These are phyloP conservation scores for Sebastes cheni DNA, from an alignment of 2,797 vertebrate species.

Conservation along the genomic window DNA sequence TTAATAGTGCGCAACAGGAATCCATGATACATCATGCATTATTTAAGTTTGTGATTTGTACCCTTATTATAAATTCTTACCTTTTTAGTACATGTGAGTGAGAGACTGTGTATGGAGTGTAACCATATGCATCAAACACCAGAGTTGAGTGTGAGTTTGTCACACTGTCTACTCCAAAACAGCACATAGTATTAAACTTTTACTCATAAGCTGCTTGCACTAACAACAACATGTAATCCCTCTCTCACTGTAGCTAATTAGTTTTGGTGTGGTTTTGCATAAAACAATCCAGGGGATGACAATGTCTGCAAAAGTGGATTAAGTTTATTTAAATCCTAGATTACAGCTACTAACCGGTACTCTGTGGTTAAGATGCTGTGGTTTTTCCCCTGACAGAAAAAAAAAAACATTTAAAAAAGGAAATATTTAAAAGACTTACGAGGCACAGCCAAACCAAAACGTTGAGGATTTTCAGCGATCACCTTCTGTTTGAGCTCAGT, in stretches of 20 bases:
- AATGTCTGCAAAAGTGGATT: background rate
- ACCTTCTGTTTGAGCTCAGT: conserved; percentile 94
- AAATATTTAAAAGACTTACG: conserved; percentile 83
- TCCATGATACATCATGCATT: background rate
- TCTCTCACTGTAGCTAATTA: background rate
- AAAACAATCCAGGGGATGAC: background rate
- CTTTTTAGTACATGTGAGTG: background rate
- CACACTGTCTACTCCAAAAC: no score
- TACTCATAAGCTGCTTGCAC: background rate
- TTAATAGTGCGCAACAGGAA: background rate
- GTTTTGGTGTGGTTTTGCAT: background rate
- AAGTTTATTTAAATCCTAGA: background rate
- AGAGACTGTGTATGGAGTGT: background rate
- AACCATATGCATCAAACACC: background rate
- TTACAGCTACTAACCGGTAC: background rate
- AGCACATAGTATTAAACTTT: background rate
- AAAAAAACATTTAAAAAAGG: background rate
- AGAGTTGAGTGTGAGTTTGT: background rate
- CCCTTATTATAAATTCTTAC: no score
- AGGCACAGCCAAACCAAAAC: conserved; percentile 90
- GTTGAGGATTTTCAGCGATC: conserved; percentile 90
- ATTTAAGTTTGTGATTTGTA: background rate
- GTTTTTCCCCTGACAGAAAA: no score
- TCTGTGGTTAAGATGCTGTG: no score
- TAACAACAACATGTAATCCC: background rate